Evolutionary conservation across 2,888 invertebrate species (phyloP), one percentile per base, ranked within the genome.

Genomic region (Sinelater perroti): DNA sequence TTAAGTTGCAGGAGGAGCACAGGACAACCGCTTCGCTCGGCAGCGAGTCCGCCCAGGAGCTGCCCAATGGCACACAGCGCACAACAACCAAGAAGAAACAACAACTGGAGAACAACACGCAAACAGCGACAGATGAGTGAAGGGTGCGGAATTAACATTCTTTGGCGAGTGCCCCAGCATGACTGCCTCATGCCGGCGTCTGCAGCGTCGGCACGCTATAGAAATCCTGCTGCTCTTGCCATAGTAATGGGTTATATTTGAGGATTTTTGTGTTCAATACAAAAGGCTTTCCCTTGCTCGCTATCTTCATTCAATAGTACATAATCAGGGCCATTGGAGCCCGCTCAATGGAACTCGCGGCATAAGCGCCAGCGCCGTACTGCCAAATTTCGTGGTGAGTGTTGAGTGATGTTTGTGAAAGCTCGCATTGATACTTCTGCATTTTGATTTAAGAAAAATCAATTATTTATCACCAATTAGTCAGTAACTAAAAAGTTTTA

Each of bases 171-270:
- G 65, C 58, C 50, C 49, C 59, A 62, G 60, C 61, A 62, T 65
- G 63, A 65, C 65, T 65, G 65, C 57, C 57, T 56, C 47, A 49
- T 47, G 46, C 28, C 31, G 44, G 60, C 63, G 63, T 62, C 63
- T 62, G 46, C 53, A 60, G 62, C 63, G 65, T 65, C 65, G 65
- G 60, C 35, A 65, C 63, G 65, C 62, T 60, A 63, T 65, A 63
- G 63, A 65, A 65, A 65, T 60, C 57, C 53, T 58, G 60, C 51
- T 58, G 60, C 56, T 56, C 46, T 60, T 56, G 46, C 64, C 61
- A 65, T 62, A 65, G 65, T 63, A 65, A 65, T 65, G 65, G 65
- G 65, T 65, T 65, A 65, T 65, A 63, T 65, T 61, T 63, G 65
- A 57, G 58, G 62, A 65, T 65, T 65, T 65, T 65, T 65, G 65